Base-by-base conservation (phyloP, 2,113 vertebrate genomes). In the Suncus etruscus region DNA sequence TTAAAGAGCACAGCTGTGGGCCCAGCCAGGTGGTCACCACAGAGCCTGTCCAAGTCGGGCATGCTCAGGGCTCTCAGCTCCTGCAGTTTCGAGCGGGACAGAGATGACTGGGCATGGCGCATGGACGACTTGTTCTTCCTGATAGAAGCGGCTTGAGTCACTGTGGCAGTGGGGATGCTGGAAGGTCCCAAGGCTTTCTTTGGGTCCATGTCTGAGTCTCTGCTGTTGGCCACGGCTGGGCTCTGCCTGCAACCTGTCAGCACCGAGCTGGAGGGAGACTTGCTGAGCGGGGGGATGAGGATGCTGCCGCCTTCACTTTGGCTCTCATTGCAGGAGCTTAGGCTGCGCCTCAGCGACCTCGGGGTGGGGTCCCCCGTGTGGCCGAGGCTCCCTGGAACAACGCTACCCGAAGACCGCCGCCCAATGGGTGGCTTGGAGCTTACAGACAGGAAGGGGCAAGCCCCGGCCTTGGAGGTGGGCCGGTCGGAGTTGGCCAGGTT, bases 61-160 rank as follows among this genome's bases (percentile, higher is more conserved):
- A 99, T 99, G 92, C 99, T 99, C 84, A 99, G 95, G 4, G 99
- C 98, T 31, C 98, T 97, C 24, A 99, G 97, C 89, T 99, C 99
- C 96, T 98, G 97, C 54, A 99, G 96, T 92, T 98, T 98, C 12
- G 98, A 98, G 83, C 97, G 97, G 27, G 98, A 98, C 48, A 98
- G 83, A 0, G 91, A 89, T 10, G 96, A 97, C 61, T 98, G 97
- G 0, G 93, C 47, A n/a, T 97, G 94, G 15, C 96, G 97, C 16
- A 96, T 96, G 0, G 95, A 87, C 32, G 95, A 96, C 80, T 98
- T 98, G 95, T 92, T 98, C 74, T 97, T 98, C 58, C 95, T 97
- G 85, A 61, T 5, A 86, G 96, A 86, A 0, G 97, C 91, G 92
- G 97, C 8, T 0, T 94, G 97, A 3, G 90, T 31, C 15, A 66